Conservation (phyloP, 2,797 vertebrate species). For the Poliocrania exsul region DNA sequence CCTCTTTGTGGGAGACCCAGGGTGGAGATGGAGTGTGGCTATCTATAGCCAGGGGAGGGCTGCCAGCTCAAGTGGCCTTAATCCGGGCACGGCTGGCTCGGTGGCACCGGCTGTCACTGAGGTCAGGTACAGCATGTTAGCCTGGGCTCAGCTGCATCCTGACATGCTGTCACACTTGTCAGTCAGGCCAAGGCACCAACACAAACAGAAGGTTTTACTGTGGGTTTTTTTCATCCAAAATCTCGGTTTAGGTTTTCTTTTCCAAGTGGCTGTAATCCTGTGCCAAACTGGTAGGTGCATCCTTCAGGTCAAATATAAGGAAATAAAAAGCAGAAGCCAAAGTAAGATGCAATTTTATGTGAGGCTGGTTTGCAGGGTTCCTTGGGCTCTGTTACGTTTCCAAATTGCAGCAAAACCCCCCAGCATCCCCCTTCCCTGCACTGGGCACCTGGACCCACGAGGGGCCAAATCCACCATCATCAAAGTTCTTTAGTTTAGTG, state of each 20-base stretch:
- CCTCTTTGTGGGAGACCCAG: fast-evolving
- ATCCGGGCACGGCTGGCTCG: fast-evolving
- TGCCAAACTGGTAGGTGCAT: not conserved
- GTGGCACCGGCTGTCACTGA: not conserved
- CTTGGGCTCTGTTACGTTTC: not conserved
- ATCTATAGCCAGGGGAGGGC: not conserved
- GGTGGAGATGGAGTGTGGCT: not conserved
- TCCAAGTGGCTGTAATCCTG: not conserved
- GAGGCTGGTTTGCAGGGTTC: not conserved
- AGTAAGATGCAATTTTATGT: not conserved
- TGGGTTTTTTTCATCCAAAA: not conserved
- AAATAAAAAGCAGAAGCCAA: not conserved
- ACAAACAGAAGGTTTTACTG: not conserved
- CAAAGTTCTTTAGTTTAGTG: not conserved
- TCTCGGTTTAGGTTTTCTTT: not conserved
- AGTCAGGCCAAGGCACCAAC: not conserved
- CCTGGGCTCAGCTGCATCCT: not conserved
- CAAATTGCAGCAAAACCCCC: not conserved
- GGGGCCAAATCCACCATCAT: not conserved
- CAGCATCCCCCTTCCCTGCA: not conserved
- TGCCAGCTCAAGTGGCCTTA: not conserved
- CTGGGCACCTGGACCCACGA: not conserved
- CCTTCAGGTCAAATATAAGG: not conserved
- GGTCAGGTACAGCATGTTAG: not conserved
- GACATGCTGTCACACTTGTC: not conserved